Base-by-base conservation (phyloP, 2,797 vertebrate genomes). In the Austrolebias charrua region DNA sequence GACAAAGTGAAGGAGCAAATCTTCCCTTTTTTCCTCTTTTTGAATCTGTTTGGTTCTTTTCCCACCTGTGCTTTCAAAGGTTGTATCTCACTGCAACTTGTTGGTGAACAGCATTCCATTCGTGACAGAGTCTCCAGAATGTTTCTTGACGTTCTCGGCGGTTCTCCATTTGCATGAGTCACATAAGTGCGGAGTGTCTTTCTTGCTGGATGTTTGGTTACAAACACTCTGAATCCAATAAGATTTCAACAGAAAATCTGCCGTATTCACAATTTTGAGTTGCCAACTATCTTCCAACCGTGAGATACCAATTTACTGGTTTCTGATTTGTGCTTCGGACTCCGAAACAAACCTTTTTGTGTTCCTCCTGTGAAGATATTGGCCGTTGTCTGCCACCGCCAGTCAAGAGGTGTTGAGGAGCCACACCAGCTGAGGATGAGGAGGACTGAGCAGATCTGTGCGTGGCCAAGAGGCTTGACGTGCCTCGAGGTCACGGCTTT, bases 1-100 rank as follows among this genome's bases (percentile, higher is more conserved):
- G 73, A 69, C 76, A 92, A 78, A 79, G 82, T 93, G 92, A 94
- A 95, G 93, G 93, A 94, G 81, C 64, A 77, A 58, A 15, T 73
- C 54, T 86, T 81, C 79, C 79, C 80, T 69, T 19, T 53, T 24
- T 51, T 10, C 68, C 31, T 60, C 61, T 64, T 49, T 51, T 73
- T 56, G 16, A 72, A 19, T 72, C 45, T 55, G 46, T 16, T 46
- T 64, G 7, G 28, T 40, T 18, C 29, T 16, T 66, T 66, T 75
- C 31, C 18, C 42, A 68, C 20, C 50, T 55, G 4, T 35, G 55
- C 18, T 52, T 55, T 47, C 33, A 24, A 78, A 40, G 38, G 38
- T 40, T 4, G 38, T 12, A 40, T 40, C 35, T 38, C 38, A 40
- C 38, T 40, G 38, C 11, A 11, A 13, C 11, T 40, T 12, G 38